A percentile compares a stretch with the other conserved stretches of the same genome.
Evolutionary conservation across 1,140 invertebrate genomes (phyloP).

Genomic region (Lordiphosa stackelbergi): DNA sequence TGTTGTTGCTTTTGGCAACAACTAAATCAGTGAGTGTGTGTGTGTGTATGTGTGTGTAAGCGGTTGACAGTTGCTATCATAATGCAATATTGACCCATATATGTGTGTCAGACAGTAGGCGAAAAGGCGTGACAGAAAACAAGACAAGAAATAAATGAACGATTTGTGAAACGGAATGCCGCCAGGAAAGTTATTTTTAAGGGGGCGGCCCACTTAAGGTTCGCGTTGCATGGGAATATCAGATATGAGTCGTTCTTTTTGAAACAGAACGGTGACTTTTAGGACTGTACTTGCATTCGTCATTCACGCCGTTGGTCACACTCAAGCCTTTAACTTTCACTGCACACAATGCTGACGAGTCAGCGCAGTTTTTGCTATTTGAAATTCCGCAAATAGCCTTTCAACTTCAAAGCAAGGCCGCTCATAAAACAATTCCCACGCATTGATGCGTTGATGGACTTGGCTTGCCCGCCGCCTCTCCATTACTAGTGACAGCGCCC

Average conservation of each 20-base stretch:
- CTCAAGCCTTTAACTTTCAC: no score
- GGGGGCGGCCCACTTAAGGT: no score
- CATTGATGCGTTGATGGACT: slow-evolving; percentile 53
- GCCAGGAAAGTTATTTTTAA: no score
- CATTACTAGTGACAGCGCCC: slow-evolving; percentile 8
- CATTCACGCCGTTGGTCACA: no score
- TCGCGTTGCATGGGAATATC: no score
- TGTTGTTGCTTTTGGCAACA: slow-evolving; percentile 46
- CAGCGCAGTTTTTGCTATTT: slow-evolving; percentile 18
- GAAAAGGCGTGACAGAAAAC: slow-evolving; percentile 12
- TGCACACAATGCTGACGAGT: background rate
- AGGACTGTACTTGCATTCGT: no score
- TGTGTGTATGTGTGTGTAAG: background rate
- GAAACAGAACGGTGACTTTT: no score
- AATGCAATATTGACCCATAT: slow-evolving; percentile 24
- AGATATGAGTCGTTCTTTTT: no score
- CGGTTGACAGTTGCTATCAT: slow-evolving; percentile 14
- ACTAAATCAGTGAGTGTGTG: slow-evolving; percentile 54
- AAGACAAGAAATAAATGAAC: slow-evolving; percentile 15
- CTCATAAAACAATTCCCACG: slow-evolving; percentile 37
- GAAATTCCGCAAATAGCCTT: slow-evolving; percentile 47
- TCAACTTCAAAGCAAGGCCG: slow-evolving; percentile 52
- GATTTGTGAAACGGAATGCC: slow-evolving; percentile 1
- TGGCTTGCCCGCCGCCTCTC: slow-evolving; percentile 4
- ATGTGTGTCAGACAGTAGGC: slow-evolving; percentile 14